These are phyloP conservation scores for Turritopsis dohrnii DNA, from an alignment of 30 jellyfish, hydroid and myxozoan genomes.

Conservation along the genomic window DNA sequence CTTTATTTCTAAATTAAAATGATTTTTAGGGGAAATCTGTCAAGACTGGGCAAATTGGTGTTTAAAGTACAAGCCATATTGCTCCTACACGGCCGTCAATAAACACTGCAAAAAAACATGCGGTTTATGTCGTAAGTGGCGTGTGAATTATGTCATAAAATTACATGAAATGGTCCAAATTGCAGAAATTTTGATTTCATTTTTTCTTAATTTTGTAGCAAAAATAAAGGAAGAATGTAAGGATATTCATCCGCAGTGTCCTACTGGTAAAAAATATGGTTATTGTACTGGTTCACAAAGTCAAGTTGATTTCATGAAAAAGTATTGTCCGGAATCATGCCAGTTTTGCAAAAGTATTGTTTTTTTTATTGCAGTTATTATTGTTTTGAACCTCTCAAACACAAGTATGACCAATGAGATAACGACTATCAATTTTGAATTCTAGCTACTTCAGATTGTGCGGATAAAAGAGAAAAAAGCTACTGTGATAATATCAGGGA, in stretches of 20 bases:
- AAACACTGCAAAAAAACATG: conserved; percentile 52
- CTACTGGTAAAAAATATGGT: not conserved
- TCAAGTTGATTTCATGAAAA: conserved; percentile 10
- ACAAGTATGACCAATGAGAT: not conserved
- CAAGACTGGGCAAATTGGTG: conserved; percentile 10
- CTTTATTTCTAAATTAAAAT: too few species aligned
- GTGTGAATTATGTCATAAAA: too few species aligned
- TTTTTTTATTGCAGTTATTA: not conserved
- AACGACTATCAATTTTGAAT: too few species aligned
- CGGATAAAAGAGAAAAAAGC: not conserved
- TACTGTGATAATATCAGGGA: conserved; percentile 27
- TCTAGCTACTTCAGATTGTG: not conserved
- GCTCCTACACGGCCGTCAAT: conserved; percentile 18
- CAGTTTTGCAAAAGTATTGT: not conserved
- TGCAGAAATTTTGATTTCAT: not conserved
- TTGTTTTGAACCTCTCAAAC: not conserved
- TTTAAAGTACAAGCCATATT: not conserved
- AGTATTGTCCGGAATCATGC: conserved; percentile 27
- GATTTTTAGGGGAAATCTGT: not conserved
- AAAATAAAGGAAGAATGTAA: not conserved
- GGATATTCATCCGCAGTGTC: not conserved
- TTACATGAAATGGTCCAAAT: not conserved
- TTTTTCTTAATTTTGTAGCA: not conserved
- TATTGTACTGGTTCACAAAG: conserved; percentile 1
- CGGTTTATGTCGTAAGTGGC: conserved; percentile 34